Evolutionary conservation across 2,113 vertebrate genomes (phyloP), one percentile per base, ranked within the genome.

Genomic region (Formicarius rufipectus): DNA sequence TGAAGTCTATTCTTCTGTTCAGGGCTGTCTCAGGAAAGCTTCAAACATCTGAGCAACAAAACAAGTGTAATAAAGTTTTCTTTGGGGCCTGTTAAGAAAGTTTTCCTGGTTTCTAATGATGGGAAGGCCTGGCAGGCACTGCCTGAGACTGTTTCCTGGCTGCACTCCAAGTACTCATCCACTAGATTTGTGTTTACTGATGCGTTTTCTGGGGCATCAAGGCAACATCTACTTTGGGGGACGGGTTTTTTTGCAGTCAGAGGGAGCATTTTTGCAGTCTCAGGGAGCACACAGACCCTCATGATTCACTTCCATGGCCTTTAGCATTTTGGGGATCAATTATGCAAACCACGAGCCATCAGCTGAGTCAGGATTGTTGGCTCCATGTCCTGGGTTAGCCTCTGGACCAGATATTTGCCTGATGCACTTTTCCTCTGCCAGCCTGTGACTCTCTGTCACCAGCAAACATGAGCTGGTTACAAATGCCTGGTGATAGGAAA

Each of bases 351-450:
- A 53, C 19, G 2, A 82, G 77, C 93, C 89, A 40, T 64, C 95
- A 50, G 83, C 89, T 87, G 95, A 95, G 87, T 95, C 95, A 95
- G 94, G 89, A 60, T 13, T 78, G 58, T n/a, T 95, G 95, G 84
- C 91, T 89, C 40, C 0, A 12, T 10, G 35, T 67, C 93, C 87
- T 94, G 83, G 42, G 9, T 84, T 68, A 86, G 87, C 69, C 69
- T n/a, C 10, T 69, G 73, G 92, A 78, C 31, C 89, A 89, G 64
- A 59, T 45, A 50, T 59, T 91, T 37, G 59, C 91, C 93, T 64
- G 52, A 55, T 84, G 86, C 79, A 7, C 86, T 76, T 37, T 45
- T 28, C 55, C 60, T 75, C 53, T 77, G 89, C 52, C 73, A 67
- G 73, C 64, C 75, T 7, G 66, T 63, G 75, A 12, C 0, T 3